A percentile compares a stretch with the other conserved stretches of the same genome.
Evolutionary conservation across 2,113 vertebrate genomes (phyloP).

Genomic region (Microcebus griseorufus): DNA sequence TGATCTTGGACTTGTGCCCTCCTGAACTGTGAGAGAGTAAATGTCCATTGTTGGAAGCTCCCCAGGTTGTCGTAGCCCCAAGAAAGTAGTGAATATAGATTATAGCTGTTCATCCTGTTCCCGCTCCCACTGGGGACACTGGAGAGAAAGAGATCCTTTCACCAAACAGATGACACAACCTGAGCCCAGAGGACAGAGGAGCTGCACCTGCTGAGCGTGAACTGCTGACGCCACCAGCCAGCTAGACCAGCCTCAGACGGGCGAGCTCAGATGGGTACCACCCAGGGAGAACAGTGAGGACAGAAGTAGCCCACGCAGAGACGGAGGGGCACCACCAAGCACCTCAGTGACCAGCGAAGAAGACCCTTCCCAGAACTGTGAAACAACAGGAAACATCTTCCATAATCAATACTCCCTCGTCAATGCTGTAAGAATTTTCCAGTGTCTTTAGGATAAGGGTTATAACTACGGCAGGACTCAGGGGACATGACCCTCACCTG

Average conservation of each 20-base stretch:
- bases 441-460: background rate
- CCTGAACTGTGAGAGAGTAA: fast-evolving
- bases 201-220: background rate
- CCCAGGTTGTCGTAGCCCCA: fast-evolving
- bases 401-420: fast-evolving
- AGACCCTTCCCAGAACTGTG: background rate
- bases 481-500: background rate
- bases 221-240: fast-evolving
- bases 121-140: fast-evolving
- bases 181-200: too few relatives aligned
- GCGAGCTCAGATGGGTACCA: background rate
- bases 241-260: fast-evolving
- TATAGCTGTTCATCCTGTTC: fast-evolving
- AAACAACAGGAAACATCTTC: background rate
- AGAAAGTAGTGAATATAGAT: background rate
- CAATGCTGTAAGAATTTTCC: background rate
- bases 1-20: background rate
- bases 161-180: fast-evolving
- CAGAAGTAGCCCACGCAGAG: fast-evolving
- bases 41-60: background rate
- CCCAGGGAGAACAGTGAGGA: background rate
- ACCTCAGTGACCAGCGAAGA: background rate
- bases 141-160: too few relatives aligned
- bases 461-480: background rate
- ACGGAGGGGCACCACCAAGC: background rate